Base-by-base conservation (phyloP, 2,797 vertebrate species). In the Loriculus beryllinus region DNA sequence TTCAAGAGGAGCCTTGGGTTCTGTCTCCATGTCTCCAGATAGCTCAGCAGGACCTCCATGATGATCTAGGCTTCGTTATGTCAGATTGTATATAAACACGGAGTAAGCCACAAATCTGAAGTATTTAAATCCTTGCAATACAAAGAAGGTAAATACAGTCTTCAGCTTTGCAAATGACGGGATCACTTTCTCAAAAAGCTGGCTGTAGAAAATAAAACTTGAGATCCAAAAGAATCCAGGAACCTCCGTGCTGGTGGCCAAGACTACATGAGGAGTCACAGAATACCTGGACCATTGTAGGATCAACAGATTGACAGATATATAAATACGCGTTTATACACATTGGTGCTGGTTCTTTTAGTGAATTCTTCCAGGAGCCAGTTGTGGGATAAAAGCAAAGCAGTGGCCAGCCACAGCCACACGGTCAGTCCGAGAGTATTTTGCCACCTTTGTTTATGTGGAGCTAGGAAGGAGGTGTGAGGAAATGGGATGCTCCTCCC, bases 401-500 rank as follows among this genome's bases (percentile, higher is more conserved):
- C 48, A 75, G 45, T 29, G 17, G 28, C 51, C 29, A 71, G 45
- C 6, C 43, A 91, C 33, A 87, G 25, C 31, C 64, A 72, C 29
- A 19, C 3, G 28, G 10, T 86, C 29, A 37, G 40, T n/a, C 43
- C 74, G 78, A 80, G 28, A 89, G 20, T 85, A 63, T 74, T 94
- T 51, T 90, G 68, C 60, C 57, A 64, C 26, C 48, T 91, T 77
- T 89, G 45, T 69, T 92, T 52, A 82, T 56, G 82, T 92, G 82
- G 69, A 91, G n/a, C 57, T 49, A 65, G 69, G 69, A 87, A 77
- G 68, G 68, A 90, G 67, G 64, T 74, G 37, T 63, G 65, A 78
- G 69, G 68, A 92, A 92, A 92, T 47, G 57, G 84, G 76, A 94
- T 91, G 42, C 33, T 91, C 62, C 65, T 92, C n/a, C 69, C 75